phyloP scores from a whole-genome alignment of 2,113 vertebrate species.

The Zosterops lateralis region DNA sequence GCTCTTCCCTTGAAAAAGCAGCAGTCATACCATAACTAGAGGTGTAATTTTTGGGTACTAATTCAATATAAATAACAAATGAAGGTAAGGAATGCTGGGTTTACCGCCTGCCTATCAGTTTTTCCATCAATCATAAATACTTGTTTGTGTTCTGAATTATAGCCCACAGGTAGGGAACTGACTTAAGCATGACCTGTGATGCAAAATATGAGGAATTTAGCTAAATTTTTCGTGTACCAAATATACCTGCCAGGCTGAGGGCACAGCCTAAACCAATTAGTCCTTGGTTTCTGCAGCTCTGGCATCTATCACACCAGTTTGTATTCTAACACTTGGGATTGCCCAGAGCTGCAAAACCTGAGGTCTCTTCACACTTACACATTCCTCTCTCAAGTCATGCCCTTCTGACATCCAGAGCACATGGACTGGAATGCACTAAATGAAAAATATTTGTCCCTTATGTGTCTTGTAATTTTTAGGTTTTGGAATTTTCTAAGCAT shows the following conservation, averaged over 20 bases:
- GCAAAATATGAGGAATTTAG: background rate
- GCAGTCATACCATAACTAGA: background rate
- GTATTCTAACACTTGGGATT: background rate
- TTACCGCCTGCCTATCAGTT: background rate
- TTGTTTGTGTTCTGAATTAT: background rate
- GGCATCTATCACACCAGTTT: background rate
- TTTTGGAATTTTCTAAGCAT: background rate
- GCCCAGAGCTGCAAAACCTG: background rate
- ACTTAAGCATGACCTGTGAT: background rate
- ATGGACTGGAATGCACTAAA: background rate
- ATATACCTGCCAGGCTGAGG: background rate
- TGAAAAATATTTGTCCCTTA: background rate
- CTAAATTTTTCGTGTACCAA: background rate
- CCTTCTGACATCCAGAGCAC: background rate
- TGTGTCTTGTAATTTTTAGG: rapidly evolving
- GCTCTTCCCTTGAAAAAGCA: background rate
- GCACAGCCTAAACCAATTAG: background rate
- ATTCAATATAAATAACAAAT: background rate
- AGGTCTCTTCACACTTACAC: background rate
- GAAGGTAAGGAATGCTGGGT: background rate
- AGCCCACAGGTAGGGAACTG: background rate
- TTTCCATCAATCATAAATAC: background rate
- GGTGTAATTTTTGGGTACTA: background rate
- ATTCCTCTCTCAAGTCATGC: background rate
- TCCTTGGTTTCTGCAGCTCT: background rate